Evolutionary conservation across 1,140 invertebrate species (phyloP).

Genomic region (Solen grandis): DNA sequence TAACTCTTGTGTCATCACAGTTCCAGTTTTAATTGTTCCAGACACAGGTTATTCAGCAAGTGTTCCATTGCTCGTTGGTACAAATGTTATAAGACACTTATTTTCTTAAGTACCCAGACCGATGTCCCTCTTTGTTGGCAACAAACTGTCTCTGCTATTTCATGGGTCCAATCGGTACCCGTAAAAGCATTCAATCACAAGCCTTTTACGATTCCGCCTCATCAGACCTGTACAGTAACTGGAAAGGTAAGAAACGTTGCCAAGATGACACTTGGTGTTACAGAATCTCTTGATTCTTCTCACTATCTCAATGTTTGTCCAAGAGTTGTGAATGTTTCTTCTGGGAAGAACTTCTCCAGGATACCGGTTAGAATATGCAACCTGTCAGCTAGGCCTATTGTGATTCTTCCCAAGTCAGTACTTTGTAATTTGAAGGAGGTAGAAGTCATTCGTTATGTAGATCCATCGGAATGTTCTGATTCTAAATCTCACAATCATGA

Average conservation of each 20-base stretch:
- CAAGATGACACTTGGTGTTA: not conserved
- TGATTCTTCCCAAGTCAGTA: not conserved
- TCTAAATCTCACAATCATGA: too few relatives aligned
- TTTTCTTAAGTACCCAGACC: constrained; percentile 7
- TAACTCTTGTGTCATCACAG: not conserved
- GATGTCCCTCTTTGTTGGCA: not conserved
- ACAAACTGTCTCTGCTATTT: not conserved
- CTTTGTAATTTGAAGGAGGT: constrained; percentile 8
- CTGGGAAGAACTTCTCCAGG: not conserved
- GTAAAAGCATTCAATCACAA: not conserved
- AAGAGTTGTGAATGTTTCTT: not conserved
- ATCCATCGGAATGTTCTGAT: too few relatives aligned
- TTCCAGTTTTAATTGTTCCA: not conserved
- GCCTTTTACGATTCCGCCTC: not conserved
- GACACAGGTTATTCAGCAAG: too few relatives aligned
- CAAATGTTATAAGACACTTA: constrained; percentile 1
- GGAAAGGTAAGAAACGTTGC: constrained; percentile 3
- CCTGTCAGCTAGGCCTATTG: constrained; percentile 9
- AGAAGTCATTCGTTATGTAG: not conserved
- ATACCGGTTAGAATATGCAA: constrained; percentile 23
- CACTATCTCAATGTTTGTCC: not conserved
- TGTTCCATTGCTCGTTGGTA: not conserved
- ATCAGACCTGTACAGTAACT: too few relatives aligned
- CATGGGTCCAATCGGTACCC: not conserved
- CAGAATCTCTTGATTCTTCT: not conserved